Conservation (phyloP, 1,140 invertebrate species). For the Anthonomus grandis region DNA sequence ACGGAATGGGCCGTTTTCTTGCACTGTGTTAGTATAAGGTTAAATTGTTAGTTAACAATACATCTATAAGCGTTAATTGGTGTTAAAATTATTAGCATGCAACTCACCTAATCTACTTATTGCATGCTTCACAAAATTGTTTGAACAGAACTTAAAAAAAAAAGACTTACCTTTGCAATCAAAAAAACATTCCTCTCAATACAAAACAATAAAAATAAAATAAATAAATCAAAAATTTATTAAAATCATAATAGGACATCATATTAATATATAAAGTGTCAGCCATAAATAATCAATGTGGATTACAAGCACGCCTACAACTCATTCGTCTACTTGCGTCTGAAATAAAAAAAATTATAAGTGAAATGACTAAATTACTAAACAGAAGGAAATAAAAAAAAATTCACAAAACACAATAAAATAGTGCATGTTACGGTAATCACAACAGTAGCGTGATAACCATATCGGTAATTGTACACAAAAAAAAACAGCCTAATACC, state of each 20-base stretch:
- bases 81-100: conserved; percentile 13
- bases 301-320: conserved; percentile 3
- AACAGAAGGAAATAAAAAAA: conserved; percentile 12
- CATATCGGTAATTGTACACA: conserved; percentile 46
- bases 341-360: conserved; percentile 51
- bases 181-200: not conserved
- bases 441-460: not conserved
- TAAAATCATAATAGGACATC: not conserved
- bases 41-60: conserved; percentile 11
- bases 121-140: conserved; percentile 2
- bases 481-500: conserved; percentile 58
- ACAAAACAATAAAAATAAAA: not conserved
- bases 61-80: conserved; percentile 16
- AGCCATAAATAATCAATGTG: conserved; percentile 9
- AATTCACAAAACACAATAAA: conserved; percentile 39
- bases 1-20: conserved; percentile 84
- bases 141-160: conserved; percentile 13
- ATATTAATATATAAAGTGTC: not conserved
- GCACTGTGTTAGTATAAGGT: conserved; percentile 62
- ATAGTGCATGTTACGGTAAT: no score
- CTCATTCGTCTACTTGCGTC: conserved; percentile 37
- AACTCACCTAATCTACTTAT: conserved; percentile 17
- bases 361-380: conserved; percentile 46
- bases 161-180: conserved; percentile 3
- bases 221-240: not conserved